Evolutionary conservation across 2,797 vertebrate genomes (phyloP).

Genomic region (Pseudochirops corinnae): DNA sequence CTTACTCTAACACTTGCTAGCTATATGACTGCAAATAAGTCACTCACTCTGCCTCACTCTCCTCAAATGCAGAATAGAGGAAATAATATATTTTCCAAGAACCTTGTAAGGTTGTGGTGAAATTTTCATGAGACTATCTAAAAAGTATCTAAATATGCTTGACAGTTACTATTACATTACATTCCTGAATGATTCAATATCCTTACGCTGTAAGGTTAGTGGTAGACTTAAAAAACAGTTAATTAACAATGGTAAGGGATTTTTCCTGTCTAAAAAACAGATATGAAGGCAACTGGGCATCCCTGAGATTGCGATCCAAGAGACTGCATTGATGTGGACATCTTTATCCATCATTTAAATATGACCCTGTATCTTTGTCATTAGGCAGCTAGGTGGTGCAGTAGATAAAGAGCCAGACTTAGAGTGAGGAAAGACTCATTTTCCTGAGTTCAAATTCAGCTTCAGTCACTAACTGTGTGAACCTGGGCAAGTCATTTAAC

Average conservation of each 20-base stretch:
- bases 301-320: background rate
- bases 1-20: background rate
- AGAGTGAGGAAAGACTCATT: background rate
- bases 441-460: background rate
- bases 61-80: background rate
- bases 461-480: background rate
- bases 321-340: background rate
- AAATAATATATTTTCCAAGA: background rate
- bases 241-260: conserved; percentile 24
- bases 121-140: background rate
- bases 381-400: background rate
- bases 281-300: conserved; percentile 9
- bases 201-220: conserved; percentile 40
- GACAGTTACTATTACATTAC: background rate
- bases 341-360: background rate
- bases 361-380: background rate
- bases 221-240: conserved; percentile 36
- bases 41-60: background rate
- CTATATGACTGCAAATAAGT: background rate
- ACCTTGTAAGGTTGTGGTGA: background rate
- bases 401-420: background rate
- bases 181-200: conserved; percentile 12
- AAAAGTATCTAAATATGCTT: no score
- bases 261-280: conserved; percentile 23
- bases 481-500: background rate